These are phyloP conservation scores for Morus bassanus DNA, from an alignment of 2,797 vertebrate species.

Conservation along the genomic window DNA sequence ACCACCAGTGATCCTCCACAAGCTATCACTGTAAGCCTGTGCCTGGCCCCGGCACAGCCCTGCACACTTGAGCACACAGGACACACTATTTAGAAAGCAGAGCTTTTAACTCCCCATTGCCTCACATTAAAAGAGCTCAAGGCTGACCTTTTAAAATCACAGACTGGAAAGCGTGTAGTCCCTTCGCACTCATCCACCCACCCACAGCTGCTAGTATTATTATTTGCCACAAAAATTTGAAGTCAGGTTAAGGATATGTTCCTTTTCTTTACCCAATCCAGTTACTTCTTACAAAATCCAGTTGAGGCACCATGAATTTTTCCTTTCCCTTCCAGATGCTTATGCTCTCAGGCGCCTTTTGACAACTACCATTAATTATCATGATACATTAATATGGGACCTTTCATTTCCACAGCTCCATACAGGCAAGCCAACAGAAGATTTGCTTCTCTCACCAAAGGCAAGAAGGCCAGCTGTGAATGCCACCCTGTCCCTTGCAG, in stretches of 20 bases:
- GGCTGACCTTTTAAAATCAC: background rate
- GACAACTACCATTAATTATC: background rate
- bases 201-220: background rate
- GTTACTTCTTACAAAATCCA: background rate
- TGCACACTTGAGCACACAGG: background rate
- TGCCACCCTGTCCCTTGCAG: background rate
- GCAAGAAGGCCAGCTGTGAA: background rate
- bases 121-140: background rate
- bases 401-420: background rate
- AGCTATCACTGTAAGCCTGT: too few species aligned
- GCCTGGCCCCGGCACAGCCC: background rate
- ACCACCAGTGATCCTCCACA: background rate
- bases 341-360: background rate
- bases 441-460: background rate
- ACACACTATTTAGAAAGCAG: accelerated
- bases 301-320: background rate
- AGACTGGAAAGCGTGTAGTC: background rate
- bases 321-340: background rate
- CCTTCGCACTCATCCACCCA: background rate
- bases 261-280: background rate
- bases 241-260: background rate
- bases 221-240: background rate
- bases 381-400: background rate
- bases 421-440: background rate
- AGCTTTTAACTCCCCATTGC: background rate